Evolutionary conservation across 2,113 vertebrate species (phyloP).

Genomic region (Nesogale talazaci): DNA sequence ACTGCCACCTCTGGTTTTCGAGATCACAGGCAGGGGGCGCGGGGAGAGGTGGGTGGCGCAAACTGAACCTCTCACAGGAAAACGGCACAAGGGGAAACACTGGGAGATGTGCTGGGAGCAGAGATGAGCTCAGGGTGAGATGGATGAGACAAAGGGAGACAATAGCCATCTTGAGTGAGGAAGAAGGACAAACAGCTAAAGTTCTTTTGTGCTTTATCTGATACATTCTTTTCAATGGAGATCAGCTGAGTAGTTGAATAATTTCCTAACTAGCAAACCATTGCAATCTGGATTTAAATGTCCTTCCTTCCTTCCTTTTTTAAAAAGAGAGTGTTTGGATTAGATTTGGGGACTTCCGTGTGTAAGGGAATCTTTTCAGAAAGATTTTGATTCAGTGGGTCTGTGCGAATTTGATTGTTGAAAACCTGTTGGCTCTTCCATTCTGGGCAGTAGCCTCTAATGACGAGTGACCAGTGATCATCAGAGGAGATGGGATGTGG

Average conservation of each 20-base stretch:
- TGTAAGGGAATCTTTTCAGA: neutral
- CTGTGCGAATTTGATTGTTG: constrained; percentile 2
- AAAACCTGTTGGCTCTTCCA: neutral
- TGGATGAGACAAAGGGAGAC: neutral
- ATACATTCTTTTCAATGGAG: neutral
- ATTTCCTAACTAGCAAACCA: neutral
- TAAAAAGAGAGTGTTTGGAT: constrained; percentile 23
- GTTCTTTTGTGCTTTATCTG: constrained; percentile 26
- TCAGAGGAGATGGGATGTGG: neutral
- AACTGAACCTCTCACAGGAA: neutral
- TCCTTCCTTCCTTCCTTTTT: constrained; percentile 13
- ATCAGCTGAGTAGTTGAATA: neutral
- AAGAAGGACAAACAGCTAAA: neutral
- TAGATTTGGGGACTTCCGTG: constrained; percentile 16
- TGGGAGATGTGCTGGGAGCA: constrained; percentile 4
- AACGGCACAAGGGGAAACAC: neutral
- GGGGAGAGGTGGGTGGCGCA: neutral
- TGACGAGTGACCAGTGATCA: neutral
- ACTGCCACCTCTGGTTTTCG: neutral
- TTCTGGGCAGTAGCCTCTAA: neutral
- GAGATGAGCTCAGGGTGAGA: constrained; percentile 1
- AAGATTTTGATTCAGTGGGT: neutral
- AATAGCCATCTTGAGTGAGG: neutral
- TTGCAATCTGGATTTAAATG: neutral
- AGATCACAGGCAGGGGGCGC: neutral